phyloP scores from a whole-genome alignment of 2,797 vertebrate genomes.

The Trachops cirrhosus region DNA sequence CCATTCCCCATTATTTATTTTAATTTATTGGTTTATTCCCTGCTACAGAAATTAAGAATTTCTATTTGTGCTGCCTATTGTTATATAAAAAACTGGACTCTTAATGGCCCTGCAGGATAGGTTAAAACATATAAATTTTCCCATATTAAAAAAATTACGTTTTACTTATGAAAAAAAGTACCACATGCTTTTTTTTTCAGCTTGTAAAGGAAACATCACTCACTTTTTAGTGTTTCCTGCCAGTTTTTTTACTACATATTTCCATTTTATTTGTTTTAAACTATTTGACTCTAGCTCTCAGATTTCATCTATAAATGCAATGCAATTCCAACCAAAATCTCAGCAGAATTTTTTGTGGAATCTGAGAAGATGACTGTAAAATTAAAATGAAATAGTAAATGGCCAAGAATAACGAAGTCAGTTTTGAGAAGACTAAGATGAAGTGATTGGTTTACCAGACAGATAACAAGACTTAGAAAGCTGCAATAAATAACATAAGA shows the following conservation, averaged over 20 bases:
- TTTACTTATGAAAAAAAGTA: background rate
- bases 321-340: conserved; percentile 18
- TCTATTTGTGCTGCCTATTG: background rate
- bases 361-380: conserved; percentile 7
- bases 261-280: conserved; percentile 49
- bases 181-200: background rate
- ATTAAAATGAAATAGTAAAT: conserved; percentile 17
- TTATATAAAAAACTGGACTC: background rate
- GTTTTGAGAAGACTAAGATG: conserved; percentile 19
- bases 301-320: conserved; percentile 47
- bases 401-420: conserved; percentile 3
- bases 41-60: background rate
- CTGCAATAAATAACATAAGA: background rate
- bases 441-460: background rate
- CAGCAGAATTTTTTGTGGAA: background rate
- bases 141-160: background rate
- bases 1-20: background rate
- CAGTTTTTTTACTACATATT: background rate
- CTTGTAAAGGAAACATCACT: background rate
- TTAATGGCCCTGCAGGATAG: background rate
- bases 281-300: background rate
- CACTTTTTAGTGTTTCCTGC: background rate
- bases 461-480: background rate
- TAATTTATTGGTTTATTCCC: background rate
- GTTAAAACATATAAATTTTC: background rate